Evolutionary conservation across 2,797 vertebrate species (phyloP), one percentile per base, ranked within the genome.

Genomic region (Channa striata): DNA sequence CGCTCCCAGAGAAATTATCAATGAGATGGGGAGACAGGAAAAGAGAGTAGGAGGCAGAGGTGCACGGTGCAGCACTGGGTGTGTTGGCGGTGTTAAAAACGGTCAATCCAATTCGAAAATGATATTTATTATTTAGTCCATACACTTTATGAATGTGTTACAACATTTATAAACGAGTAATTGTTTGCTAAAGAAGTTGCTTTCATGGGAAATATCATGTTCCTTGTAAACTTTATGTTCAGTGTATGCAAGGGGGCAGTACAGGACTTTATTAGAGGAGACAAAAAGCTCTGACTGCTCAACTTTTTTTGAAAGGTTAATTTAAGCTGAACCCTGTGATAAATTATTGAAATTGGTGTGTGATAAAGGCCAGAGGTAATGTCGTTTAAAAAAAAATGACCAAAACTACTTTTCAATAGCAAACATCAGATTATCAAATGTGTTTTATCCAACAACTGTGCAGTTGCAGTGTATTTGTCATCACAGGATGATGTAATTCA

Each of bases 1-100:
- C 85, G 91, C 92, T 93, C 84, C 85, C 71, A 86, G 89, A 93
- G 85, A 92, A 94, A 93, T 93, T 93, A 93, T 94, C 93, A 94
- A 93, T 92, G 91, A 92, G 91, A 90, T 75, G 71, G 42, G 77
- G 69, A 69, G 50, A 57, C 70, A 57, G 64, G 54, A 63, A 59
- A 47, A 75, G 67, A 42, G 60, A 68, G 42, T 34, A 67, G 49
- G 39, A 64, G 53, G 42, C 48, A 60, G 67, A 14, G 33, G 44
- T 74, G 47, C 11, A 42, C 16, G 8, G 11, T 10, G 11, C 25
- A 25, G 12, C 8, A 30, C 6, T 30, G 23, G 4, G 8, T 59
- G 43, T 68, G 43, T 56, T 54, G 33, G 17, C 46, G 30, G 23
- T 67, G 49, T 66, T 67, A 71, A 89, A 85, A 91, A 82, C 65